Base-by-base conservation (phyloP, 2,113 vertebrate genomes). In the Gasterosteus aculeatus region DNA sequence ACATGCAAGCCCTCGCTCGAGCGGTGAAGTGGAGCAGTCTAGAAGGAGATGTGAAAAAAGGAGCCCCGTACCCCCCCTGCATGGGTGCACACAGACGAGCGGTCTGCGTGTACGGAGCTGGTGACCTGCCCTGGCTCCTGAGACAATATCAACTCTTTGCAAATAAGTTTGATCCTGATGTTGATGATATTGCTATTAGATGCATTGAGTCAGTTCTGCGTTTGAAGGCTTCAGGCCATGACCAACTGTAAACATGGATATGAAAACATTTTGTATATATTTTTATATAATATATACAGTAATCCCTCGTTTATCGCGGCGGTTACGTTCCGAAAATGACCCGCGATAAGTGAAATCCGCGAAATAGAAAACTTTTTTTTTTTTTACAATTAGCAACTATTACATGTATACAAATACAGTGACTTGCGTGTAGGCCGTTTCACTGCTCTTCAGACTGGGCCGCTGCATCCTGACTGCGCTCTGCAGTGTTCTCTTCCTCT, bases 141-240 rank as follows among this genome's bases (percentile, higher is more conserved):
- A 85, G 54, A 53, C 96, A 95, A 63, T 95, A 94, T 0, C 97
- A 97, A 1, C 91, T 98, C 15, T 73, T 73, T 35, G 97, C 96
- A 77, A 99, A 98, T 89, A 99, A 99, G 90, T 98, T 99, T 89
- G 96, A 98, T 78, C 95, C 96, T 0, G 57, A 31, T 2, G 89
- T 96, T 5, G 96, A 98, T 42, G 93, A 96, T 0, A 35, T 91
- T 4, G 94, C 85, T 5, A 88, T 98, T 16, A 93, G 94, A 70
- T 98, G 97, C 18, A 41, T 98, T 18, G 97, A 98, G 81, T 92
- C 94, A n/a, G 68, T 95, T 68, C 88, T 99, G 31, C 94, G 82
- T 12, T 77, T 94, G 44, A 96, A 91, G 83, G 86, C 95, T 6
- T 89, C 96, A 33, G 89, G 91, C 18, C 18, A 59, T 0, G 4